These are phyloP conservation scores for Xanthorhoe spadicearia DNA, from an alignment of 2,888 invertebrate species.

Conservation along the genomic window DNA sequence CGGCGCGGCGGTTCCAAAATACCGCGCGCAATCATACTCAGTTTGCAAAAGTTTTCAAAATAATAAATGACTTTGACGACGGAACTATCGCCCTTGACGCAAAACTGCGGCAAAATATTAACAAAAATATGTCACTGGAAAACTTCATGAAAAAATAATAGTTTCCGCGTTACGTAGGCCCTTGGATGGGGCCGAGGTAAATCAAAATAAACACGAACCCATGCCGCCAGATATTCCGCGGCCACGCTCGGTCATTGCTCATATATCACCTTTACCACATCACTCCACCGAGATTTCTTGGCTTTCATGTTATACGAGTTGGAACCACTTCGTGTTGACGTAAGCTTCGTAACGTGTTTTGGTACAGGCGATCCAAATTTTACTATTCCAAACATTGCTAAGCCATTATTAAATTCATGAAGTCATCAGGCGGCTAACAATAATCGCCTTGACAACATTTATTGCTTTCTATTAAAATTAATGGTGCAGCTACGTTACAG, in stretches of 20 bases:
- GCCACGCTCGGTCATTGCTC: conserved; percentile 40
- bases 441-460: conserved; percentile 42
- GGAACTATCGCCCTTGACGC: conserved; percentile 70
- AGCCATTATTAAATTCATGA: conserved; percentile 43
- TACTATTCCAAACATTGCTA: conserved; percentile 48
- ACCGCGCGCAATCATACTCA: conserved; percentile 63
- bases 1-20: conserved; percentile 66
- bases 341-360: conserved; percentile 51
- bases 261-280: conserved; percentile 42
- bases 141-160: conserved; percentile 56
- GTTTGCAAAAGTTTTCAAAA: conserved; percentile 69
- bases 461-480: conserved; percentile 33
- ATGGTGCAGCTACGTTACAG: conserved; percentile 25
- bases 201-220: conserved; percentile 66
- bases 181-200: conserved; percentile 54
- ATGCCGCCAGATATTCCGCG: conserved; percentile 46
- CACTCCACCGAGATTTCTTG: conserved; percentile 44
- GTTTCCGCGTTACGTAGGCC: conserved; percentile 59
- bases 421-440: conserved; percentile 45
- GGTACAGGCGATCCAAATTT: conserved; percentile 51
- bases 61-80: conserved; percentile 70
- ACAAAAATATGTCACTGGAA: conserved; percentile 63
- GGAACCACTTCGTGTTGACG: conserved; percentile 49
- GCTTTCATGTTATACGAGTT: conserved; percentile 48
- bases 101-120: conserved; percentile 56